These are phyloP conservation scores for Poeciliopsis retropinna DNA, from an alignment of 2,113 vertebrate genomes.

Conservation along the genomic window DNA sequence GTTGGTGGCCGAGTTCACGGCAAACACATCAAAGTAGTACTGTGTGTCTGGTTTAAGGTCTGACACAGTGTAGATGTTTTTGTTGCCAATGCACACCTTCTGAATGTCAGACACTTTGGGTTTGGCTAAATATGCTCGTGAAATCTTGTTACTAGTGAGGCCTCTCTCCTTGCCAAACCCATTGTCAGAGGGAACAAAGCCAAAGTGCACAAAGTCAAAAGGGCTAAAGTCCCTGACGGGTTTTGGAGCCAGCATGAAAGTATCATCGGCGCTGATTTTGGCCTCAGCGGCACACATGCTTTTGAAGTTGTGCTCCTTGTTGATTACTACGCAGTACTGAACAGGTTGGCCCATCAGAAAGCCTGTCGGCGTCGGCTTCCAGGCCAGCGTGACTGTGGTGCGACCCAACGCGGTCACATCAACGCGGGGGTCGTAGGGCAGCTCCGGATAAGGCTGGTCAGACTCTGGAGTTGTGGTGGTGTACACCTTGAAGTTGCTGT, in stretches of 20 bases:
- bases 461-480: slow-evolving; percentile 95
- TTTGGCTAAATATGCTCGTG: slow-evolving; percentile 77
- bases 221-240: slow-evolving; percentile 95
- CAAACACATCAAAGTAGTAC: slow-evolving; percentile 98
- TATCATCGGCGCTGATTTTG: slow-evolving; percentile 86
- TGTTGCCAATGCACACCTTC: slow-evolving; percentile 92
- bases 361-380: slow-evolving; percentile 94
- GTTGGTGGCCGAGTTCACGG: slow-evolving; percentile 88
- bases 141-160: slow-evolving; percentile 80
- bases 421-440: slow-evolving; percentile 93
- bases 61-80: slow-evolving; percentile 94
- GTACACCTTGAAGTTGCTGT: slow-evolving; percentile 95
- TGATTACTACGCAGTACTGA: slow-evolving; percentile 95
- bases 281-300: slow-evolving; percentile 95
- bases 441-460: slow-evolving; percentile 93
- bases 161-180: slow-evolving; percentile 83
- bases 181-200: slow-evolving; percentile 85
- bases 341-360: slow-evolving; percentile 89
- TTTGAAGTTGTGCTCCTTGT: slow-evolving; percentile 98
- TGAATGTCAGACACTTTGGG: slow-evolving; percentile 84
- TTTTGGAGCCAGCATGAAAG: slow-evolving; percentile 92
- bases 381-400: slow-evolving; percentile 91
- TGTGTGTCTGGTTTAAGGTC: slow-evolving; percentile 93
- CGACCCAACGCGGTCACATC: slow-evolving; percentile 92
- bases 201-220: slow-evolving; percentile 96